Evolutionary conservation across 2,797 vertebrate genomes (phyloP).

Genomic region (Brachymystax lenok): DNA sequence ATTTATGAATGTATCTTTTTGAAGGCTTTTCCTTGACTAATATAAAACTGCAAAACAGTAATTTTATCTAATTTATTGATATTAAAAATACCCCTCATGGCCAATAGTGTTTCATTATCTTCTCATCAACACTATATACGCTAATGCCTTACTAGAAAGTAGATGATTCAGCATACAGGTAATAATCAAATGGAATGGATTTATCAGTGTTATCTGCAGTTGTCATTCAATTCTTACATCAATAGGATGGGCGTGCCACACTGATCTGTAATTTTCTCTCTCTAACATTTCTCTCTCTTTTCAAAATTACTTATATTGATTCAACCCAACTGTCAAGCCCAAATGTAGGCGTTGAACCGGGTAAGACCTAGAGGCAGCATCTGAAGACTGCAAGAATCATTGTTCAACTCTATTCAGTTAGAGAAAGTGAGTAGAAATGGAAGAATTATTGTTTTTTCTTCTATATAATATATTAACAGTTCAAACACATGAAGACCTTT

Average conservation of each 20-base stretch:
- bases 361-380: neutral
- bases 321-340: neutral
- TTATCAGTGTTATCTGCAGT: neutral
- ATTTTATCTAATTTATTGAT: too few species aligned
- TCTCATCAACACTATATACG: neutral
- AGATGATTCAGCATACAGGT: neutral
- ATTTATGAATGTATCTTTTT: neutral
- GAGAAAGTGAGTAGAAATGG: too few species aligned
- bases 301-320: neutral
- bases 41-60: too few species aligned
- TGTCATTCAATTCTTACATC: slow-evolving; percentile 2
- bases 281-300: neutral
- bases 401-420: too few species aligned
- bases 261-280: neutral
- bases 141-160: neutral
- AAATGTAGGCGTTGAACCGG: neutral
- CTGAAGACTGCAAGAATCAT: too few species aligned
- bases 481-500: too few species aligned
- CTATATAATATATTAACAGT: too few species aligned
- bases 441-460: too few species aligned
- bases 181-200: neutral
- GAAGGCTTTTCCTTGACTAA: too few species aligned
- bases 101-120: neutral
- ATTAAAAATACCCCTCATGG: neutral
- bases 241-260: neutral